Percentiles rank a stretch among this genome's conserved stretches.
Evolutionary conservation across 2,888 invertebrate species (phyloP).

Genomic region (Platycheirus albimanus): DNA sequence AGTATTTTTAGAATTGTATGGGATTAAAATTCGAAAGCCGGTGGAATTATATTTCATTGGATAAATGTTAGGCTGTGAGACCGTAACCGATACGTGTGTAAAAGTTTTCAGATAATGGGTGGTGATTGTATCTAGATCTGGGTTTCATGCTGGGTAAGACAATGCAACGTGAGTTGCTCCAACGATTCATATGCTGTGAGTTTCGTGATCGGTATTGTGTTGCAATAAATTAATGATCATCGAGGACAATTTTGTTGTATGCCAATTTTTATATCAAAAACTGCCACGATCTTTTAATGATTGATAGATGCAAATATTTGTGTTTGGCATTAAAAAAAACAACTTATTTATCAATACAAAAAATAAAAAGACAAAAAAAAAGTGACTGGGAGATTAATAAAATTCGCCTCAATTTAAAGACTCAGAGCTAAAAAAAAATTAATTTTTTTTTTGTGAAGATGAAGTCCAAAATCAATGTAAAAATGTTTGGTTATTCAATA

Average conservation of each 20-base stretch:
- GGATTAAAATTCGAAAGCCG: slow-evolving; percentile 29
- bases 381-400: too few species aligned
- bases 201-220: neutral
- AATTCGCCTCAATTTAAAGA: too few species aligned
- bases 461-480: too few species aligned
- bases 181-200: neutral
- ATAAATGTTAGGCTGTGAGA: neutral
- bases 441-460: too few species aligned
- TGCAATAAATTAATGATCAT: neutral
- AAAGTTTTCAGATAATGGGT: neutral
- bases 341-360: too few species aligned
- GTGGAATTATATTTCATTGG: slow-evolving; percentile 16
- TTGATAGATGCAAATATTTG: neutral
- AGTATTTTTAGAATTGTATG: too few species aligned
- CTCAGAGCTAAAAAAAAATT: too few species aligned
- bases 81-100: slow-evolving; percentile 20
- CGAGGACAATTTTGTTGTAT: neutral
- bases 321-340: too few species aligned
- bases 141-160: neutral
- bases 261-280: neutral
- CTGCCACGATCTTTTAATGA: neutral
- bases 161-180: too few species aligned
- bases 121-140: neutral
- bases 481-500: too few species aligned
- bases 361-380: too few species aligned